phyloP scores from a whole-genome alignment of 2,888 invertebrate species.

The Cyrtodaria siliqua region DNA sequence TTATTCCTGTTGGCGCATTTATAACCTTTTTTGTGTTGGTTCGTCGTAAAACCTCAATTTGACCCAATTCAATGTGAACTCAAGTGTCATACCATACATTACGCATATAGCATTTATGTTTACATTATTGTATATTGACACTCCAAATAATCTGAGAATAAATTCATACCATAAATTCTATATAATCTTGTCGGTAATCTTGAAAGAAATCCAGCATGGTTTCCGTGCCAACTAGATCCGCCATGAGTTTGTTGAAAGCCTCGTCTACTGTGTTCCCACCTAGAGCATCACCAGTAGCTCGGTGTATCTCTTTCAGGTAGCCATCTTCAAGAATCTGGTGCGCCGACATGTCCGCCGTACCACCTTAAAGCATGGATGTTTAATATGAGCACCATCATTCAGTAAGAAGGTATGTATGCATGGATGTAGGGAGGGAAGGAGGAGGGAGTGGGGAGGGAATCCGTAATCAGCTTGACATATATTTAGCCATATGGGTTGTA shows the following conservation, averaged over 20 bases:
- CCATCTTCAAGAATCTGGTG: slow-evolving; percentile 44
- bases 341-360: slow-evolving; percentile 58
- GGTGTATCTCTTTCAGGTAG: slow-evolving; percentile 43
- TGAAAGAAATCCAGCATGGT: slow-evolving; percentile 46
- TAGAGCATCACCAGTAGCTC: slow-evolving; percentile 49
- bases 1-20: no score
- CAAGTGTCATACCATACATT: no score
- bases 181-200: slow-evolving; percentile 48
- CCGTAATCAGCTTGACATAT: no score
- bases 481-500: no score
- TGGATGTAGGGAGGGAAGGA: no score
- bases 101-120: background rate
- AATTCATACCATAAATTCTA: slow-evolving; percentile 41
- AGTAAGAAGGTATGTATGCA: no score
- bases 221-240: slow-evolving; percentile 39
- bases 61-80: no score
- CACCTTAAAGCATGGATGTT: no score
- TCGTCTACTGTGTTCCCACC: slow-evolving; percentile 48
- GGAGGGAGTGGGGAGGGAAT: no score
- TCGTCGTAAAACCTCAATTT: no score
- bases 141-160: background rate
- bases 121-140: background rate
- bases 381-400: no score
- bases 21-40: no score
- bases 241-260: slow-evolving; percentile 38